Percentiles rank a stretch among this genome's conserved stretches.
These are phyloP conservation scores for Scalopus aquaticus DNA, from an alignment of 2,113 vertebrate species.

Conservation along the genomic window DNA sequence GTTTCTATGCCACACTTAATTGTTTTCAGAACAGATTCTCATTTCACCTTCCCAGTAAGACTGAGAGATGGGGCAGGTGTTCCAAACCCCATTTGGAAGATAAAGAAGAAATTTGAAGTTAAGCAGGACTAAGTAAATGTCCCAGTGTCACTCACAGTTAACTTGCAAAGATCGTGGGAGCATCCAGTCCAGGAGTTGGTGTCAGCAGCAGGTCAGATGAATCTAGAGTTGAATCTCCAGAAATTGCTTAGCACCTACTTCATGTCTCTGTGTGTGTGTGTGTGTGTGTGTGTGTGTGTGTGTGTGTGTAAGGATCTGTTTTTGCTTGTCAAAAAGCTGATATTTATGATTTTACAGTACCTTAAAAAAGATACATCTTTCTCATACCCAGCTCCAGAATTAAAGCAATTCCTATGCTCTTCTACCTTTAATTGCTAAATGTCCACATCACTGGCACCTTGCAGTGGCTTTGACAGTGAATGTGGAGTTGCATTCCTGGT, in stretches of 20 bases:
- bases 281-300: rapidly evolving
- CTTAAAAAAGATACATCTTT: background rate
- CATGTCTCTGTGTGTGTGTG: no score
- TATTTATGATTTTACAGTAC: background rate
- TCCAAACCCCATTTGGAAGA: background rate
- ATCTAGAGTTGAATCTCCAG: background rate
- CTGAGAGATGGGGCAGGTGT: background rate
- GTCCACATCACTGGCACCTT: slow-evolving; percentile 69
- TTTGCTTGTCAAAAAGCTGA: background rate
- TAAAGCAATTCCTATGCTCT: background rate
- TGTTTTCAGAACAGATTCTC: background rate
- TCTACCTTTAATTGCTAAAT: slow-evolving; percentile 66
- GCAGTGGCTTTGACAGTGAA: slow-evolving; percentile 66
- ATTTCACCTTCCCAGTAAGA: no score
- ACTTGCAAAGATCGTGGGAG: background rate
- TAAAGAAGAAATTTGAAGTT: background rate
- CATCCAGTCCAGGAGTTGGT: rapidly evolving
- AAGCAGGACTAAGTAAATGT: background rate
- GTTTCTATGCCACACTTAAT: background rate
- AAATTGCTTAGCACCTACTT: rapidly evolving
- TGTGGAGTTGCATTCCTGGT: slow-evolving; percentile 58
- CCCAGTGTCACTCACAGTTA: background rate
- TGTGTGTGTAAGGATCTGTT: rapidly evolving
- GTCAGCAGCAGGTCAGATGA: background rate
- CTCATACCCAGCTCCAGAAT: slow-evolving; percentile 28